Evolutionary conservation across 92 coral and sea anemone genomes (phyloP), one percentile per base, ranked within the genome.

Genomic region (Porites cylindrica): DNA sequence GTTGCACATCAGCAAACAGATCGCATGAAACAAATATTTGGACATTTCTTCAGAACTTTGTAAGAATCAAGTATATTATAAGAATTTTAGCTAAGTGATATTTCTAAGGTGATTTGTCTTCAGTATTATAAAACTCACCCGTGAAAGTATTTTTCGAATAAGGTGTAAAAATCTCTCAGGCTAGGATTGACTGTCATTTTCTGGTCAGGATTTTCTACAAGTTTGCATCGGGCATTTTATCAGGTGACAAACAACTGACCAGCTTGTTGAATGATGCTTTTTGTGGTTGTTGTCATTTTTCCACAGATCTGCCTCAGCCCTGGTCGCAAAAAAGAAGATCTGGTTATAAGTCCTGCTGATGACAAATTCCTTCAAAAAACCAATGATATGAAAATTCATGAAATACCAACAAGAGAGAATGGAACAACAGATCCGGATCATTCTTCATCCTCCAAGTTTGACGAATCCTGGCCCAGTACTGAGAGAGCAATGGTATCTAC

Each of bases 401-500:
- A 97, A 85, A 66, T 94, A 67, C 98, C 99, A 10, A 97, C 99
- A 76, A 91, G 98, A 85, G 99, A 97, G 74, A 94, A 97, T 94
- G 99, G 99, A 51, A 86, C 95, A 8, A 70, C 72, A 17, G 88
- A 81, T 29, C 89, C 88, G 14, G 98, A 95, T 68, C 82, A 86
- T 47, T 95, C 99, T 62, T 91, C 98, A 11, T 93, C 97, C 21
- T 93, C 98, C 24, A 96, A 88, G 85, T 97, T 97, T 80, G 90
- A 97, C 65, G 99, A 97, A 89, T 97, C 99, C 8, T 97, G 99
- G 99, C 99, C 98, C 10, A 97, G 99, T 70, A 95, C 99, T 16
- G 99, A 95, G 73, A 76, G 88, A 21, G 91, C 93, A 69, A 74
- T 92, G 50, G 90, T 92, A 2, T 90, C 95, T 59, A 93, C 99